Base-by-base conservation (phyloP, 1,140 invertebrate genomes). In the Gonatopus flavifemur region DNA sequence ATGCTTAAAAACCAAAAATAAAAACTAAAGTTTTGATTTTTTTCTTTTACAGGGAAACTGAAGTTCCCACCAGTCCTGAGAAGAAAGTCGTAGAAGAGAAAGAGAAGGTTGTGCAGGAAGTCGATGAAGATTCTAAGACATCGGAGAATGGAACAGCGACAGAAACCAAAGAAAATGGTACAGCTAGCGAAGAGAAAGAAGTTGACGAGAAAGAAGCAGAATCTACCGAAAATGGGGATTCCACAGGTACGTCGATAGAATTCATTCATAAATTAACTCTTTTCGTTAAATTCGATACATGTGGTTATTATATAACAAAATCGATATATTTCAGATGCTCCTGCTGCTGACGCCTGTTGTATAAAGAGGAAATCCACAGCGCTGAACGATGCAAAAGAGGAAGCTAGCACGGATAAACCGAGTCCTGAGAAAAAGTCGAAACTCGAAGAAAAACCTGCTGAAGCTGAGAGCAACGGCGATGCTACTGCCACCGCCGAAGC, bases 361-460 rank as follows among this genome's bases (percentile, higher is more conserved):
- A 82, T 86, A 71, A 88, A 88, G 72, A 86, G 87, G 80, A 88
- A 88, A 83, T 88, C 86, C 24, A 80, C 80, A 18, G 71, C 74
- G 12, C 79, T 75, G 8, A 64, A 39, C 8, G 85, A 84, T 48
- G 79, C 80, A 25, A 80, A 79, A n/a, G 80, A 78, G 32, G 78
- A 72, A 32, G 62, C 70, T 33, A 57, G 70, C 2, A 64, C 73
- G 13, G 83, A 86, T 52, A 84, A 81, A 41, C 82, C 80, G 13
- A 83, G 82, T 58, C 85, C 84, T 13, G 86, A 87, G 60, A 89
- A 89, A 72, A 89, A 89, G 58, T 82, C 84, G 44, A 89, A 86
- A 77, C 72, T 88, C 20, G 84, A 82, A 2, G 85, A 86, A 16
- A 83, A 85, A 52, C 60, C 77, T 35, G 79, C 79, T 9, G 77